A percentile compares a stretch with the other conserved stretches of the same genome.
These are phyloP conservation scores for Rhegmatorhina hoffmannsi DNA, from an alignment of 2,113 vertebrate genomes.

Conservation along the genomic window DNA sequence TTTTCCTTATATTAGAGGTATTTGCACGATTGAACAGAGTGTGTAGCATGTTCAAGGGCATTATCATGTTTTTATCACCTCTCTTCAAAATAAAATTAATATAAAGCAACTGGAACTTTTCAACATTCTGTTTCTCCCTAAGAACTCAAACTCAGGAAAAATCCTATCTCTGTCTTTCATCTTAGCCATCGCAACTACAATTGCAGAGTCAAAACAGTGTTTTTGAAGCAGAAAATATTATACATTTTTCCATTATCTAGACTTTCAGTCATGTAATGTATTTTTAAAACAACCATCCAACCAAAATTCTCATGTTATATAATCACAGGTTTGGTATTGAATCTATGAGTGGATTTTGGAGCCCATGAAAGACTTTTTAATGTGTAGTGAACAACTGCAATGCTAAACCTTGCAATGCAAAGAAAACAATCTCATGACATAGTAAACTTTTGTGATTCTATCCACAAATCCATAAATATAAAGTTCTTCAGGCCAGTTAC, in stretches of 20 bases:
- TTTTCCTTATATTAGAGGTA: not conserved
- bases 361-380: not conserved
- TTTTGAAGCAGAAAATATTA: not conserved
- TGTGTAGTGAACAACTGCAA: not conserved
- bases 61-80: not conserved
- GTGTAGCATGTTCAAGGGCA: not conserved
- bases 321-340: fast-evolving
- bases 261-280: not conserved
- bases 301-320: not conserved
- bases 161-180: not conserved
- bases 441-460: not conserved
- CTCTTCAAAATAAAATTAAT: not conserved
- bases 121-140: not conserved
- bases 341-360: not conserved
- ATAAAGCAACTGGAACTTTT: not conserved
- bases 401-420: not conserved
- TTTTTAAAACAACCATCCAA: not conserved
- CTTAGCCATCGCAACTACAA: not conserved
- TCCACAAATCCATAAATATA: not conserved
- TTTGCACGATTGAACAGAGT: not conserved
- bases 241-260: not conserved
- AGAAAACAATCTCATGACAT: not conserved
- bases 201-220: not conserved
- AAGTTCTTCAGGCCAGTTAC: not conserved
- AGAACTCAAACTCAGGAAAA: not conserved